Percentiles rank a stretch among this genome's conserved stretches.
phyloP scores from a whole-genome alignment of 2,113 vertebrate species.

The Onychostruthus taczanowskii region DNA sequence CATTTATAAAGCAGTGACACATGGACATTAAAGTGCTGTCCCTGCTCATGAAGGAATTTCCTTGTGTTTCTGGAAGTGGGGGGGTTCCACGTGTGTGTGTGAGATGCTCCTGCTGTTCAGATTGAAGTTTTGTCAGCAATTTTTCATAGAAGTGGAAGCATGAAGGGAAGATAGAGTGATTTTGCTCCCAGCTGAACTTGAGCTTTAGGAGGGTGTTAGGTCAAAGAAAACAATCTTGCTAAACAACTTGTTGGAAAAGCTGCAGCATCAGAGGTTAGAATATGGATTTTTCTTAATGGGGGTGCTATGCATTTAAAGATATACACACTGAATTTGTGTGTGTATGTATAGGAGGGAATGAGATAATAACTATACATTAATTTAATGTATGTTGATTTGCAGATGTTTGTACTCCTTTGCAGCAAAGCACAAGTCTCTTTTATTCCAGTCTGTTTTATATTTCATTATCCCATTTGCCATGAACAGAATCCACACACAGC shows the following conservation, averaged over 20 bases:
- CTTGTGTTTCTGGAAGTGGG: not conserved
- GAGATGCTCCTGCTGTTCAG: not conserved
- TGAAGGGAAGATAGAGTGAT: not conserved
- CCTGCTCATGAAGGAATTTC: not conserved
- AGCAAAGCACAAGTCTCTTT: not conserved
- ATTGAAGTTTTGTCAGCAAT: not conserved
- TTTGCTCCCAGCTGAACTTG: not conserved
- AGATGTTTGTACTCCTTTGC: not conserved
- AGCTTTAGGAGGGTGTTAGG: not conserved
- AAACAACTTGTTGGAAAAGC: not conserved
- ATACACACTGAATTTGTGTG: not conserved
- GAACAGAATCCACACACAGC: accelerated
- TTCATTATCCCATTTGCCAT: not conserved
- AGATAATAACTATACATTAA: not conserved
- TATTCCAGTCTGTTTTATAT: not conserved
- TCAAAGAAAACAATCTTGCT: not conserved
- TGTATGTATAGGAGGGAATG: not conserved
- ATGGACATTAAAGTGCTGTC: not conserved
- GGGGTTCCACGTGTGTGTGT: accelerated
- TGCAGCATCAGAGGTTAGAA: not conserved
- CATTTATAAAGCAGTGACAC: not conserved
- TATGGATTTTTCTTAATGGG: not conserved
- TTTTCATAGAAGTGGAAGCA: not conserved
- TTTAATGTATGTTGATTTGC: not conserved
- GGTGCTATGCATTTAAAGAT: not conserved